Evolutionary conservation across 2,113 vertebrate genomes (phyloP).

Genomic region (Daphoenositta chrysoptera): DNA sequence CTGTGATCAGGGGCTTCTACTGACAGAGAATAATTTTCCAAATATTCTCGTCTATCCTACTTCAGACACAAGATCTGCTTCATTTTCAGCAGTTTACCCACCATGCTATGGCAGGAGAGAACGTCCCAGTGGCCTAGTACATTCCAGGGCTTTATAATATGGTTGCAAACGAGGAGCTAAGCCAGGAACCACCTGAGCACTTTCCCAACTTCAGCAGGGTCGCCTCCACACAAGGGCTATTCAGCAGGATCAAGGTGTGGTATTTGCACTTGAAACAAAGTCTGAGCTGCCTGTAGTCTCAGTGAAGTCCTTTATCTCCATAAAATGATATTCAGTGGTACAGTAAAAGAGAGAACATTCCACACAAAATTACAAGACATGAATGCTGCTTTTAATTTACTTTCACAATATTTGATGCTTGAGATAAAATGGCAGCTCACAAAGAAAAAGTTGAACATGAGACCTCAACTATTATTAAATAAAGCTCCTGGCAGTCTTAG

Average conservation of each 20-base stretch:
- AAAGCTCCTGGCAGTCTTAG: conserved; percentile 34
- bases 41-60: background rate
- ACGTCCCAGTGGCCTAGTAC: fast-evolving
- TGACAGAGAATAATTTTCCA: background rate
- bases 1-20: background rate
- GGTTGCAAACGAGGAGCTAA: background rate
- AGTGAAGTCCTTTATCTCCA: background rate
- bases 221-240: background rate
- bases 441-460: conserved; percentile 34
- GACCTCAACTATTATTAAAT: conserved; percentile 51
- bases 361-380: conserved; percentile 15
- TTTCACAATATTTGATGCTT: conserved; percentile 36
- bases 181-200: background rate
- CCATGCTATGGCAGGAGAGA: background rate
- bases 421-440: conserved; percentile 48
- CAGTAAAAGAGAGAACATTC: background rate
- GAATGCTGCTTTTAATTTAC: conserved; percentile 32
- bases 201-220: background rate
- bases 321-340: background rate
- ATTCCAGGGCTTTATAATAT: background rate
- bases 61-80: background rate
- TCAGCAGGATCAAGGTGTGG: background rate
- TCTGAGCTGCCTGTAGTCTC: background rate
- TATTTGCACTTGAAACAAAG: conserved; percentile 4
- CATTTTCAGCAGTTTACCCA: background rate